Evolutionary conservation across 1,140 invertebrate genomes (phyloP).

Genomic region (Eupristina koningsbergeri): DNA sequence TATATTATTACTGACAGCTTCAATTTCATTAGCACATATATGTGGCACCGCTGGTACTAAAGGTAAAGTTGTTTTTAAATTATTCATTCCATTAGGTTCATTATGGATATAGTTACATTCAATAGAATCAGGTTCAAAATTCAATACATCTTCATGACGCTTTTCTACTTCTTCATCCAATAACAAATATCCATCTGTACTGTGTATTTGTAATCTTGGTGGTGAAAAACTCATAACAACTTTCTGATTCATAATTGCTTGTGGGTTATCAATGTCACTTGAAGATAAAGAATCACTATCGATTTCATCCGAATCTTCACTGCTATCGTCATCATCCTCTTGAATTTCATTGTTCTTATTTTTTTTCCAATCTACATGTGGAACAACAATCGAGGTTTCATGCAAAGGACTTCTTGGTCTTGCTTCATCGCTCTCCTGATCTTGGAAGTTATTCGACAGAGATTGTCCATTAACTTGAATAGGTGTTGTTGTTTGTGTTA

Average conservation of each 20-base stretch:
- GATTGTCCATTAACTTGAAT: conserved; percentile 50
- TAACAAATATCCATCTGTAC: conserved; percentile 64
- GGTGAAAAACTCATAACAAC: conserved; percentile 57
- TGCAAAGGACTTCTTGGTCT: conserved; percentile 76
- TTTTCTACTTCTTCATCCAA: conserved; percentile 66
- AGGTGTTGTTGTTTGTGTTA: conserved; percentile 11
- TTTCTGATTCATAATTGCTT: conserved; percentile 3
- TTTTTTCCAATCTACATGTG: conserved; percentile 77
- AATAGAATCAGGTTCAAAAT: conserved; percentile 70
- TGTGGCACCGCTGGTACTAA: not conserved
- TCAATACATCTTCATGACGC: conserved; percentile 60
- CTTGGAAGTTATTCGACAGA: not conserved
- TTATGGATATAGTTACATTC: conserved; percentile 58
- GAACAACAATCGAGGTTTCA: conserved; percentile 78
- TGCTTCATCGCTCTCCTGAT: conserved; percentile 59
- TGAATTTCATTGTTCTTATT: conserved; percentile 62
- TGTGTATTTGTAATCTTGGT: conserved; percentile 66
- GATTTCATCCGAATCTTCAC: conserved; percentile 74
- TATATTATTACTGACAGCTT: conserved; percentile 64
- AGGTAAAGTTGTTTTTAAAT: conserved; percentile 8
- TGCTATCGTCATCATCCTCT: conserved; percentile 48
- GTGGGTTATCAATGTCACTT: conserved; percentile 59
- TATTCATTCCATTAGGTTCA: conserved; percentile 9
- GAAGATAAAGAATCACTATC: conserved; percentile 79
- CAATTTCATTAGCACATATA: conserved; percentile 53